phyloP scores from a whole-genome alignment of 2,797 vertebrate genomes.

The Stomatorhinus walkeri region DNA sequence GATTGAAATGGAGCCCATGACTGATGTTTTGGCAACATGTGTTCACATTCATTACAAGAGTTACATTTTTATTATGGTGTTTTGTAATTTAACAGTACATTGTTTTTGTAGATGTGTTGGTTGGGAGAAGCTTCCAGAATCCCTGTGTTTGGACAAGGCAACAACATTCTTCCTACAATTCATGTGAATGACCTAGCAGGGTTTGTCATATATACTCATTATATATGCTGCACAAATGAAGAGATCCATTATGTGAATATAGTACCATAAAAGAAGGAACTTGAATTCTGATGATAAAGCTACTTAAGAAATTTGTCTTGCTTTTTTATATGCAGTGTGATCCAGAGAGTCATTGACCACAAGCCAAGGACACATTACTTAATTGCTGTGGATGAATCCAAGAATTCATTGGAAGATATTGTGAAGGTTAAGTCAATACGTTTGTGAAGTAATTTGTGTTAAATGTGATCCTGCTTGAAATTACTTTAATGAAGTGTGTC shows the following conservation, averaged over 20 bases:
- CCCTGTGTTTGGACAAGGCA: constrained; percentile 76
- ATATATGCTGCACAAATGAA: neutral
- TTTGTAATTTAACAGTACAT: constrained; percentile 27
- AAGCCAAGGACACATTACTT: constrained; percentile 67
- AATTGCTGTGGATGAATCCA: constrained; percentile 74
- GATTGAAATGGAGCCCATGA: neutral
- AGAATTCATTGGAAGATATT: constrained; percentile 66
- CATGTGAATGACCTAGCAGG: constrained; percentile 78
- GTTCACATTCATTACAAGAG: neutral
- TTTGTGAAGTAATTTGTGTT: neutral
- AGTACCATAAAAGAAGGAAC: neutral
- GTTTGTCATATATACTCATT: constrained; percentile 46
- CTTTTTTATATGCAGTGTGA: constrained; percentile 51
- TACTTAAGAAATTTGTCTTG: neutral
- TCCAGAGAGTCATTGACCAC: constrained; percentile 74
- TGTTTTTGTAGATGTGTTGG: constrained; percentile 66
- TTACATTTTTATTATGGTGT: neutral
- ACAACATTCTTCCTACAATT: constrained; percentile 76
- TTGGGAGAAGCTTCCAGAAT: constrained; percentile 60
- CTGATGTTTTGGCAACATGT: neutral
- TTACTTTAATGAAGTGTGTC: neutral
- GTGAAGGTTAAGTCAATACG: constrained; percentile 61
- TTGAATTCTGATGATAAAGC: neutral
- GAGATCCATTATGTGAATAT: neutral
- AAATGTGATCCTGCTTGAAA: neutral